Evolutionary conservation across 2,888 invertebrate species (phyloP).

Genomic region (Ectemnius cavifrons): DNA sequence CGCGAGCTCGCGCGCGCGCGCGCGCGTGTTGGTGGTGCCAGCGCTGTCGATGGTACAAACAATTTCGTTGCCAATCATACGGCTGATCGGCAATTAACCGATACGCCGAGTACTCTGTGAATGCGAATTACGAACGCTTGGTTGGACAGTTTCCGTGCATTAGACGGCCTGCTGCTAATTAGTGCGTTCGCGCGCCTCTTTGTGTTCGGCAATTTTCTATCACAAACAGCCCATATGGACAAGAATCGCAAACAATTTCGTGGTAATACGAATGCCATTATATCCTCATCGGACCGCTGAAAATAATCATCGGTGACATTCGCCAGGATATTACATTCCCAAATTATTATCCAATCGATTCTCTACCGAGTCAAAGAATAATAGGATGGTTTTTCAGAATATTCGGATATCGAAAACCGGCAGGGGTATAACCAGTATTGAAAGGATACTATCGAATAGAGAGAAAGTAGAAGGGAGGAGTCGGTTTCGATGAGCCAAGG

Average conservation of each 20-base stretch:
- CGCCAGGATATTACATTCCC: constrained; percentile 33
- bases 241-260: too few species aligned
- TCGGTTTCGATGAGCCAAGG: constrained; percentile 53
- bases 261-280: too few species aligned
- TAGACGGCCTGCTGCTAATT: constrained; percentile 47
- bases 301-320: constrained; percentile 21
- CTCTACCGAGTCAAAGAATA: background rate
- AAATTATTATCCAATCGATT: too few species aligned
- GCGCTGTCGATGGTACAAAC: constrained; percentile 13
- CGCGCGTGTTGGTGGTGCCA: background rate
- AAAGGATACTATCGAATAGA: constrained; percentile 31
- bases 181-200: background rate
- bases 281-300: too few species aligned
- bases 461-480: too few species aligned
- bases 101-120: constrained; percentile 7
- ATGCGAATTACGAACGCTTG: constrained; percentile 37
- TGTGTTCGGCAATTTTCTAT: background rate
- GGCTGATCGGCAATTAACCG: constrained; percentile 42
- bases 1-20: too few species aligned
- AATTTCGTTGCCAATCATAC: constrained; percentile 37
- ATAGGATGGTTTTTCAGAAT: constrained; percentile 41
- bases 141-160: constrained; percentile 22
- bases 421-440: constrained; percentile 27
- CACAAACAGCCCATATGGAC: background rate
- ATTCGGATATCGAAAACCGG: constrained; percentile 31